A percentile compares a stretch with the other conserved stretches of the same genome.
Conservation (phyloP, 2,797 vertebrate species). For the Crypturellus tataupa region DNA sequence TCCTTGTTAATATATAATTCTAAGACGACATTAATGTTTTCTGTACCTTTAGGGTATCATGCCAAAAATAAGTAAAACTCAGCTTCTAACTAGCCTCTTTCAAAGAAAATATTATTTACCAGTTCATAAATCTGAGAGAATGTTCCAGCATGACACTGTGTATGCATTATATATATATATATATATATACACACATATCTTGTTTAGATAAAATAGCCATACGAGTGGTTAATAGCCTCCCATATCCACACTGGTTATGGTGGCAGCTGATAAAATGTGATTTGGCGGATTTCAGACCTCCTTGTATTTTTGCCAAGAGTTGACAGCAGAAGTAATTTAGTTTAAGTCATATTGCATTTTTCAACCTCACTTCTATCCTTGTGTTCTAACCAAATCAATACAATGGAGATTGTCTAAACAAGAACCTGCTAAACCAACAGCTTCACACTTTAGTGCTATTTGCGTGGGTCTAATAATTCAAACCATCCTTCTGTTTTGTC, state of each 20-base stretch:
- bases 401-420: neutral
- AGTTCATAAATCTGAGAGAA: neutral
- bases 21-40: neutral
- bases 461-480: neutral
- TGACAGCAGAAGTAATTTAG: neutral
- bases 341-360: neutral
- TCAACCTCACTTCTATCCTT: neutral
- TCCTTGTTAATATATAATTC: neutral
- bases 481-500: neutral
- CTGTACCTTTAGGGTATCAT: neutral
- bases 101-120: neutral
- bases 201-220: neutral
- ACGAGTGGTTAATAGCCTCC: neutral
- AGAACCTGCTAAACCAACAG: neutral
- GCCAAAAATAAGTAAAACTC: neutral
- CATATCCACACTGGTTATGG: neutral
- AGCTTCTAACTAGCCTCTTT: neutral
- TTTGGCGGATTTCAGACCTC: conserved; percentile 7
- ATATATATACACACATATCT: neutral
- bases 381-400: neutral
- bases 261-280: neutral
- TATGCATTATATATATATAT: too few species aligned
- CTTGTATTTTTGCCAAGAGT: neutral
- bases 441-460: neutral
- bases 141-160: neutral